These are phyloP conservation scores for Heteromyza rotundicornis DNA, from an alignment of 2,888 invertebrate species.

Conservation along the genomic window DNA sequence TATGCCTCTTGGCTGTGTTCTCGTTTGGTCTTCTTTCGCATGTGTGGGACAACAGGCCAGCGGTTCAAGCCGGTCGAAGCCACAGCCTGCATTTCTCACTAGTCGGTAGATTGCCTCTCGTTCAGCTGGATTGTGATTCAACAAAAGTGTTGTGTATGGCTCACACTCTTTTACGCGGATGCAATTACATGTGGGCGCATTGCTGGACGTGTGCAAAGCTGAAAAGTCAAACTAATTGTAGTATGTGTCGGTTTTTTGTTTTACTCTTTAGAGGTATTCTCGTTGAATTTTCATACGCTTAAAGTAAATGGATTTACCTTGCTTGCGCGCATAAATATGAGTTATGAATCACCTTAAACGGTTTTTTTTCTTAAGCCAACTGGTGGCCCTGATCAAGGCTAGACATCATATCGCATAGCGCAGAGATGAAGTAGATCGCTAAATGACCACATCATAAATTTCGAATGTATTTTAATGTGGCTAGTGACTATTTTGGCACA, in stretches of 20 bases:
- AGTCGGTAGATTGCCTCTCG: slow-evolving; percentile 38
- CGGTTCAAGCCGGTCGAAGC: slow-evolving; percentile 42
- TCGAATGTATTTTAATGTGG: no score
- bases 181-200: slow-evolving; percentile 50
- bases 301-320: no score
- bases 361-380: no score
- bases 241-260: no score
- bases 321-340: no score
- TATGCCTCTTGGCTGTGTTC: slow-evolving; percentile 20
- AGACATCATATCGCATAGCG: not conserved
- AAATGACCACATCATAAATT: not conserved
- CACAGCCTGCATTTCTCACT: slow-evolving; percentile 48
- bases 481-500: no score
- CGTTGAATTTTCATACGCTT: no score
- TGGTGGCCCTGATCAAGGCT: not conserved
- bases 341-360: no score
- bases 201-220: no score
- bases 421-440: not conserved
- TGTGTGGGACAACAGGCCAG: slow-evolving; percentile 48
- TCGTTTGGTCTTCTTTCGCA: not conserved
- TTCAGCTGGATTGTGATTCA: slow-evolving; percentile 38
- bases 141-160: slow-evolving; percentile 39
- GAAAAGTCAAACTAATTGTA: no score
- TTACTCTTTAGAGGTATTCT: no score
- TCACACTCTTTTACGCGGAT: slow-evolving; percentile 50